These are phyloP conservation scores for Salvelinus fontinalis DNA, from an alignment of 2,113 vertebrate genomes.

Conservation along the genomic window DNA sequence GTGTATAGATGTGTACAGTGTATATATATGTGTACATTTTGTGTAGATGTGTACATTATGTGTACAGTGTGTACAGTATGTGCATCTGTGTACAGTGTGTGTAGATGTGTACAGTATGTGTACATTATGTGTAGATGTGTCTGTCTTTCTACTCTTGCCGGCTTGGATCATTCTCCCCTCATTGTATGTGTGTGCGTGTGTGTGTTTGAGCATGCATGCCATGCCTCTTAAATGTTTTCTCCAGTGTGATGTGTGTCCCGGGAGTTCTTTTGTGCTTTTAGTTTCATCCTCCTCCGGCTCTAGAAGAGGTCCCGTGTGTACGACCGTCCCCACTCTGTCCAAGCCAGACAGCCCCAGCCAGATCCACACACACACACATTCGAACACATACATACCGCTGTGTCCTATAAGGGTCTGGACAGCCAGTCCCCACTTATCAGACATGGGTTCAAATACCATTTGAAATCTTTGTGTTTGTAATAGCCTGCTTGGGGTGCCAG, in stretches of 20 bases:
- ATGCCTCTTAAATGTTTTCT: not conserved
- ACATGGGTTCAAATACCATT: too few relatives aligned
- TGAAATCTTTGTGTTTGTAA: too few relatives aligned
- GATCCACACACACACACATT: not conserved
- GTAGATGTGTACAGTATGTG: too few relatives aligned
- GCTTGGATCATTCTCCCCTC: not conserved
- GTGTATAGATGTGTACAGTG: too few relatives aligned
- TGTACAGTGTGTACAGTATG: too few relatives aligned
- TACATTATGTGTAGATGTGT: too few relatives aligned
- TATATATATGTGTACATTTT: too few relatives aligned
- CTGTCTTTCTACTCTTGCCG: not conserved
- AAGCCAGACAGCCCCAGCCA: too few relatives aligned
- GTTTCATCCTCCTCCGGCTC: slow-evolving; percentile 1
- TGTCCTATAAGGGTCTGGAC: not conserved
- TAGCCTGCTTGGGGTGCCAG: too few relatives aligned
- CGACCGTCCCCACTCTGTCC: not conserved
- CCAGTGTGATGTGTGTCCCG: not conserved
- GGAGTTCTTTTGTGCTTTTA: not conserved
- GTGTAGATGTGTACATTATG: too few relatives aligned
- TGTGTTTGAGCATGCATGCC: not conserved
- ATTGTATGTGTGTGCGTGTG: not conserved
- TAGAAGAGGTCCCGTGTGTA: slow-evolving; percentile 33
- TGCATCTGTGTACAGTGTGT: too few relatives aligned
- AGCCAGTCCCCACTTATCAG: slow-evolving; percentile 17
- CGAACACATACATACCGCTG: not conserved